A percentile compares a stretch with the other conserved stretches of the same genome.
phyloP scores from a whole-genome alignment of 2,888 invertebrate species.

The Autographa gamma region DNA sequence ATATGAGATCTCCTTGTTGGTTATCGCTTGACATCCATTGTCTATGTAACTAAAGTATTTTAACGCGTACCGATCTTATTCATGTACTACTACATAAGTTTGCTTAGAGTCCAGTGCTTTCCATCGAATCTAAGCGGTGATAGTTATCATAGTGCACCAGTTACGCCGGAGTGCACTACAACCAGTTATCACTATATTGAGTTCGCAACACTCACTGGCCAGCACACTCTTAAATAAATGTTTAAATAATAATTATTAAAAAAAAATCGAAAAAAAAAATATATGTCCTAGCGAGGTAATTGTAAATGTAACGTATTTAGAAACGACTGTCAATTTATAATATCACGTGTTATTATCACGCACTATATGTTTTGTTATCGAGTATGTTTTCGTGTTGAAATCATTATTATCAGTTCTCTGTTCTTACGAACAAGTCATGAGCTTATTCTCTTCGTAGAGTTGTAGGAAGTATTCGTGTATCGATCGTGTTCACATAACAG shows the following conservation, averaged over 20 bases:
- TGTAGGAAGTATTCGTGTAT: slow-evolving; percentile 18
- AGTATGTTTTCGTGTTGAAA: slow-evolving; percentile 25
- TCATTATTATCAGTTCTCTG: slow-evolving; percentile 25
- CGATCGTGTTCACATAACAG: not conserved
- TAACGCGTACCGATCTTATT: not conserved
- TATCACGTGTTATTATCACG: slow-evolving; percentile 40
- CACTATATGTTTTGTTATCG: slow-evolving; percentile 34
- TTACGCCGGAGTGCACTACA: not conserved
- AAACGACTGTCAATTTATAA: slow-evolving; percentile 34
- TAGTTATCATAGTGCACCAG: not conserved
- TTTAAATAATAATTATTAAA: slow-evolving; percentile 22
- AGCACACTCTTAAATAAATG: slow-evolving; percentile 14
- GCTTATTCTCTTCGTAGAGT: slow-evolving; percentile 63
- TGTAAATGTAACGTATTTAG: slow-evolving; percentile 36
- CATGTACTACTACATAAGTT: not conserved
- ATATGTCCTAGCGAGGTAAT: slow-evolving; percentile 16
- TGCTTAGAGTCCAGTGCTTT: not conserved
- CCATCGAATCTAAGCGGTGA: not conserved
- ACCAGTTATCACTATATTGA: not conserved
- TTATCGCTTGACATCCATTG: not conserved
- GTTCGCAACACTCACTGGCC: not conserved
- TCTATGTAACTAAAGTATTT: not conserved
- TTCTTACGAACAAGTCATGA: slow-evolving; percentile 53
- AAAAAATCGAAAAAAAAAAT: slow-evolving; percentile 20
- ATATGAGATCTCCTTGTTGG: slow-evolving; percentile 1